Percentiles rank a stretch among this genome's conserved stretches.
Conservation (phyloP, 2,797 vertebrate species). For the Chelonia mydas region DNA sequence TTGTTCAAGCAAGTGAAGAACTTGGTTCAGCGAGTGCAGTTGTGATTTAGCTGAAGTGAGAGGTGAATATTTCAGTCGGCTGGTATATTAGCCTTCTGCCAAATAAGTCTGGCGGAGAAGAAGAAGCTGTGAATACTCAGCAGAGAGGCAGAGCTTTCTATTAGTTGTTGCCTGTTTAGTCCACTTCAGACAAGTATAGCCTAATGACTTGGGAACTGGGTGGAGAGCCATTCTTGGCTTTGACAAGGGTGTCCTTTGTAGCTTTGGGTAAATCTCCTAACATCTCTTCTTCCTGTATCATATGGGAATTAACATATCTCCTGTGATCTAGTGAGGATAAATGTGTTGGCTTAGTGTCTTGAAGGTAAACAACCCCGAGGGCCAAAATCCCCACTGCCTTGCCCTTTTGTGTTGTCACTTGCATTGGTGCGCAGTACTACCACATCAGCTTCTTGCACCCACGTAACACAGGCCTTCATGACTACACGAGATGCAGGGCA, state of each 20-base stretch:
- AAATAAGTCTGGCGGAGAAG: fast-evolving
- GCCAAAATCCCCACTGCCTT: neutral
- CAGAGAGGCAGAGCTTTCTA: fast-evolving
- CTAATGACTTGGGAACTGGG: fast-evolving
- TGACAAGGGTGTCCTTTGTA: fast-evolving
- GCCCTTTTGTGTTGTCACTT: neutral
- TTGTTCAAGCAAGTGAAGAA: neutral
- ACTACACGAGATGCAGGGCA: neutral
- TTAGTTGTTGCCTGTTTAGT: neutral
- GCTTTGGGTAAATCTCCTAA: fast-evolving
- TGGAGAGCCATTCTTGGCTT: neutral
- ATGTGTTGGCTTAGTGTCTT: neutral
- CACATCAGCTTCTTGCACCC: neutral
- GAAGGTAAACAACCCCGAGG: too few relatives aligned
- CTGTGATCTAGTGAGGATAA: neutral
- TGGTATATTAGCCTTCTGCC: neutral
- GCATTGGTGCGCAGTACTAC: neutral
- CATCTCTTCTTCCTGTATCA: neutral
- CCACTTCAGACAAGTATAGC: fast-evolving
- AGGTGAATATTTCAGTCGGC: neutral
- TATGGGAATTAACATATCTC: neutral
- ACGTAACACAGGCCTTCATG: neutral
- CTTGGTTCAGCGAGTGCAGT: too few relatives aligned
- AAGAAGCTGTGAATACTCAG: neutral
- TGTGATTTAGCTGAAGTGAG: neutral